Base-by-base conservation (phyloP, 2,888 invertebrate genomes). In the Candidula unifasciata region DNA sequence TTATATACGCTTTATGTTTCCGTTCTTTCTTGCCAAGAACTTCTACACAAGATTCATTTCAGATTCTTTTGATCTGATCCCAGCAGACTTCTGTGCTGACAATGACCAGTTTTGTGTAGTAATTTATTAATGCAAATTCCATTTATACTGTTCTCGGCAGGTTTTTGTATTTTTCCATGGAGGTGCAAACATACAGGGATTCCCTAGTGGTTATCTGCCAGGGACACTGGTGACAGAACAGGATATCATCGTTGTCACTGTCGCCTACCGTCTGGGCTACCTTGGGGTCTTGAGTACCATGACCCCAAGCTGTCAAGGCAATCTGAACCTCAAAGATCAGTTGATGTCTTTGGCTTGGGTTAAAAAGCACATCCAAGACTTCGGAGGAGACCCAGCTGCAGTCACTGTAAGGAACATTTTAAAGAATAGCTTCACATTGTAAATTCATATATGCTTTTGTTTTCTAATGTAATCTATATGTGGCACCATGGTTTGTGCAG, bases 111-210 rank as follows among this genome's bases (percentile, higher is more conserved):
- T 69, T 16, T 33, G 18, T 44, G 6, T 13, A 44, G 44, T 13
- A 44, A 44, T 64, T 16, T 21, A 64, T 0, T 10, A 44, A 44
- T 44, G 44, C 44, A 44, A 44, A 44, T 44, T 13, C 18, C 69
- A 69, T 33, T 3, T 35, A 35, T 18, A 60, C 3, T 52, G 60
- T 35, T n/a, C 3, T 16, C 60, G 60, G n/a, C 80, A 83, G 60
- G 83, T 85, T n/a, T 69, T 83, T 54, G 68, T 85, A n/a, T 85
- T 80, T 68, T 37, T 85, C 54, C 85, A 85, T 79, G 85, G 85
- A 27, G 85, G 85, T 33, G 74, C 57, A 30, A 83, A 77, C 33
- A 24, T 21, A 18, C 60, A 71, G 21, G 85, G 85, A n/a, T 37
- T 66, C 27, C 57, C 80, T 24, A 13, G 64, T 16, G 8, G 30